Base-by-base conservation (phyloP, 2,113 vertebrate species). In the Alosa alosa region DNA sequence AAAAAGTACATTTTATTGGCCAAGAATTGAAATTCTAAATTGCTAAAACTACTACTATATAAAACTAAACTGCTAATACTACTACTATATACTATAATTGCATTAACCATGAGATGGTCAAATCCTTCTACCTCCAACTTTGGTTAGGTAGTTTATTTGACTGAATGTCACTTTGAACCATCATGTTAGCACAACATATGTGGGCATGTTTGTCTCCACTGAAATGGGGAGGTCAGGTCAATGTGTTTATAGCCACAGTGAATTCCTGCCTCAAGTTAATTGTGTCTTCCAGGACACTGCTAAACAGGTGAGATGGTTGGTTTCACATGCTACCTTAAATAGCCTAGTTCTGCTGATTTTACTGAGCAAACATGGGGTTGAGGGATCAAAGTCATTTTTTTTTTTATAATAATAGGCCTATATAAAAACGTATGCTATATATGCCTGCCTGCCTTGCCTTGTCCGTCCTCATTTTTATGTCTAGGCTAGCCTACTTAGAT, bases 311-410 rank as follows among this genome's bases (percentile, higher is more conserved):
- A 81, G 83, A 81, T 2, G 41, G 41, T 44, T 44, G 46, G 83
- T 82, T 86, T 52, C 86, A 78, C 75, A 57, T 52, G 60, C 18
- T 22, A 6, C 85, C 31, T 85, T 55, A 86, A 88, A 89, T 89
- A 86, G 31, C 31, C 31, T 31, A 31, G 87, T 86, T 31, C 3
- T 49, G 41, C 78, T 86, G 85, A 46, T 85, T 88, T 85, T 88
- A n/a, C 86, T 78, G 11, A 81, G 52, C 57, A 87, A 84, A 85
- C 83, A 83, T 72, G 81, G 36, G 68, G n/a, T 78, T 39, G 9
- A 75, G 22, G 11, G 60, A 6, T 1, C 22, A 25, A 64, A 7
- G n/a, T 64, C 22, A 13, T 75, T 75, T 57, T 4, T 57, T 18
- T 18, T 22, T 6, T 6, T 5, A 55, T 18, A 11, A 11, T 20